Evolutionary conservation across 2,888 invertebrate species (phyloP).

Genomic region (Malthinus seriepunctatus): DNA sequence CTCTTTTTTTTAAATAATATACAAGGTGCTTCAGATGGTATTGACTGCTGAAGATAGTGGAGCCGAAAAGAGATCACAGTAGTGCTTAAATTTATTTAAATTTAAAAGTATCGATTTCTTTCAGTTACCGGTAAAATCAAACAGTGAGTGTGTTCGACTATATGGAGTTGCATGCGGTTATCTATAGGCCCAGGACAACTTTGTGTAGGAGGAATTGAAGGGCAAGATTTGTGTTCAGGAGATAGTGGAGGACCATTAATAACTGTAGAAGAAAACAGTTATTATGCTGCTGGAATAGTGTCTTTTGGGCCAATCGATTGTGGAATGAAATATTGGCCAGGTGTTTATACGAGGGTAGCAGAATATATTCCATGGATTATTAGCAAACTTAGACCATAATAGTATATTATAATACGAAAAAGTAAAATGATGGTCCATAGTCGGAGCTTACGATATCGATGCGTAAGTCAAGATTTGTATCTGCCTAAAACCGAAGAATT

Average conservation of each 20-base stretch:
- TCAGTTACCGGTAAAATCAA: constrained; percentile 56
- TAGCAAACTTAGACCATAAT: constrained; percentile 47
- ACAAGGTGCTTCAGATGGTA: too few relatives aligned
- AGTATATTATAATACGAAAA: too few relatives aligned
- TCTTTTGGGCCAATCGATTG: constrained; percentile 63
- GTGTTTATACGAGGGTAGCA: constrained; percentile 64
- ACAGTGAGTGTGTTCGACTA: constrained; percentile 56
- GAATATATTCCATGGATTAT: constrained; percentile 65
- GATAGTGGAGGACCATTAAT: constrained; percentile 69
- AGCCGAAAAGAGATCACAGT: too few relatives aligned
- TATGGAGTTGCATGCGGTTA: constrained; percentile 60
- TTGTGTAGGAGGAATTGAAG: constrained; percentile 63
- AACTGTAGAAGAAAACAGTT: constrained; percentile 45
- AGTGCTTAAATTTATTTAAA: neutral
- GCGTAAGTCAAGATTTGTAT: too few relatives aligned
- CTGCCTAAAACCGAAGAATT: too few relatives aligned
- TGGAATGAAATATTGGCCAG: constrained; percentile 61
- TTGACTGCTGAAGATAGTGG: too few relatives aligned
- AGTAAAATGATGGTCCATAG: too few relatives aligned
- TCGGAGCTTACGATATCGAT: too few relatives aligned
- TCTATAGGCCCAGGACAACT: constrained; percentile 60
- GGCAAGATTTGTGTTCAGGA: constrained; percentile 64
- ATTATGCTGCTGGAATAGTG: constrained; percentile 62
- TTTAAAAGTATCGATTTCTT: constrained; percentile 5
- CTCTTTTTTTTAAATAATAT: too few relatives aligned